Percentiles rank a stretch among this genome's conserved stretches.
Evolutionary conservation across 2,888 invertebrate species (phyloP).

Genomic region (Caenorhabditis angaria): DNA sequence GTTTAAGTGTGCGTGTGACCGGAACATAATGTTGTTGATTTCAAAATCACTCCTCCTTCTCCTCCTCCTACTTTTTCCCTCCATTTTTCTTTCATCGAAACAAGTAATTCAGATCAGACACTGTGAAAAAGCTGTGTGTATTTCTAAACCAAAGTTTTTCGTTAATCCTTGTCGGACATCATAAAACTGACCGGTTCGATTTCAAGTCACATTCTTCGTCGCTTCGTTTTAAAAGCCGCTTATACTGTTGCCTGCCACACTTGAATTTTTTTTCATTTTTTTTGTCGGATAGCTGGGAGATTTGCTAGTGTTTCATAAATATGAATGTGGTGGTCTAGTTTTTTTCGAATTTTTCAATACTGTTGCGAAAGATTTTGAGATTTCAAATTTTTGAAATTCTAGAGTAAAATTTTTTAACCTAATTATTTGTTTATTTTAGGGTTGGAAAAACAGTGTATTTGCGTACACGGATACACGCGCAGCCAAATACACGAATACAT

Average conservation of each 20-base stretch:
- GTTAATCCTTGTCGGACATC: not conserved
- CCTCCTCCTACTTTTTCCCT: not conserved
- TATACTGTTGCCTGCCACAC: not conserved
- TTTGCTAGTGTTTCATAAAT: not conserved
- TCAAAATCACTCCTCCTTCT: not conserved
- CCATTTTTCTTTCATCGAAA: not conserved
- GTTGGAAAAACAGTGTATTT: too few species aligned
- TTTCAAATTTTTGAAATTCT: too few species aligned
- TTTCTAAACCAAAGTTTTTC: not conserved
- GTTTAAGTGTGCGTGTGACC: not conserved
- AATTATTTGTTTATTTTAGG: too few species aligned
- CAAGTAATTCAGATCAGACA: not conserved
- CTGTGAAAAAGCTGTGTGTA: not conserved
- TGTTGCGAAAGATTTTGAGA: too few species aligned
- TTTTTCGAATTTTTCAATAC: too few species aligned
- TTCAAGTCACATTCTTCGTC: not conserved
- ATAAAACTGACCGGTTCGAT: conserved; percentile 12
- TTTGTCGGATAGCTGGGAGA: not conserved
- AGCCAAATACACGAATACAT: too few species aligned
- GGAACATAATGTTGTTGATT: not conserved
- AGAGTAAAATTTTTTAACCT: too few species aligned
- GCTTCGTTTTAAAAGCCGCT: conserved; percentile 4
- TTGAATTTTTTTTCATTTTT: not conserved
- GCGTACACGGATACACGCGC: too few species aligned
- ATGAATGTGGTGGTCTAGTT: too few species aligned